Percentiles rank a stretch among this genome's conserved stretches.
Conservation (phyloP, 2,113 vertebrate species). For the Sisor rabdophorus region DNA sequence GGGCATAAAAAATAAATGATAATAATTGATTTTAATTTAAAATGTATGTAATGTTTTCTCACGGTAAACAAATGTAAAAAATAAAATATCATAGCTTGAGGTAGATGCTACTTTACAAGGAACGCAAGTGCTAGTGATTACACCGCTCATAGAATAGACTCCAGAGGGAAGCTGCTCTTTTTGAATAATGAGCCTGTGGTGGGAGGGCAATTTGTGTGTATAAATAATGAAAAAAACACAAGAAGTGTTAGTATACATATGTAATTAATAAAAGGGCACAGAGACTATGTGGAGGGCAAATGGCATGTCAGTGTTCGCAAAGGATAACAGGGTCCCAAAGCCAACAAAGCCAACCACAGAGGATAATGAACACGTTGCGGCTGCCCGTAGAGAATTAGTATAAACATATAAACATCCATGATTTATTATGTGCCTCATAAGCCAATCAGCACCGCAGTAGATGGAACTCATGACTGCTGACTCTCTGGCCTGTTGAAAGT, state of each 20-base stretch:
- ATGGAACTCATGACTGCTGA: constrained; percentile 27
- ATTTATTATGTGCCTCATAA: not conserved
- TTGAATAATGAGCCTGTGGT: constrained; percentile 41
- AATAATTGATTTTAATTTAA: too few relatives aligned
- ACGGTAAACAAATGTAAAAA: constrained; percentile 47
- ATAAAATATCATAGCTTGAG: constrained; percentile 52
- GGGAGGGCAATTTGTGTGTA: constrained; percentile 38
- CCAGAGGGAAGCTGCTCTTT: constrained; percentile 29
- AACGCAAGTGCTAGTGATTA: constrained; percentile 40
- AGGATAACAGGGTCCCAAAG: not conserved
- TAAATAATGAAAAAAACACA: constrained; percentile 40
- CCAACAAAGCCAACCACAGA: not conserved
- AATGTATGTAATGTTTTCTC: constrained; percentile 57
- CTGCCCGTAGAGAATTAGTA: not conserved
- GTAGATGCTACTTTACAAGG: constrained; percentile 42
- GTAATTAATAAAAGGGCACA: constrained; percentile 45
- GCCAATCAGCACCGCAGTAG: not conserved
- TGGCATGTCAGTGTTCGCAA: constrained; percentile 16
- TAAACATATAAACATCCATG: constrained; percentile 12
- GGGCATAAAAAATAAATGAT: constrained; percentile 42
- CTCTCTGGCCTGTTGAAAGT: constrained; percentile 29
- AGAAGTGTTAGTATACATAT: constrained; percentile 34
- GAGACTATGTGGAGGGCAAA: constrained; percentile 19
- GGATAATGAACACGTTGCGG: constrained; percentile 13
- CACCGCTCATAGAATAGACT: constrained; percentile 24